These are phyloP conservation scores for Euplagia quadripunctaria DNA, from an alignment of 2,888 invertebrate species.

Conservation along the genomic window DNA sequence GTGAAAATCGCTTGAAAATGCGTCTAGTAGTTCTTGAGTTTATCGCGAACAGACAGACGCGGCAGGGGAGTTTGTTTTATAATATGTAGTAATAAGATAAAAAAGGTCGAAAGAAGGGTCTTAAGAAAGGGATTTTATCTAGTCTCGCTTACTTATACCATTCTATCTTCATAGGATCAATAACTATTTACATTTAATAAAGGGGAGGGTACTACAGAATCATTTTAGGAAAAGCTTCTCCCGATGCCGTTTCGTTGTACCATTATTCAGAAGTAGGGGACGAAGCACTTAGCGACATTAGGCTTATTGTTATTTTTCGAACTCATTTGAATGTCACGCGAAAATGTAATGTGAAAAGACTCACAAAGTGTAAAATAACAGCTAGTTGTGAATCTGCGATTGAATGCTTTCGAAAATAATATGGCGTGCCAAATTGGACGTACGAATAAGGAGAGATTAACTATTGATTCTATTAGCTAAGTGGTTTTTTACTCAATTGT, in stretches of 20 bases:
- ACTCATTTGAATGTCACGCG: slow-evolving; percentile 70
- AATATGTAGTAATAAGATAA: no score
- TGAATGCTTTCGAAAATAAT: slow-evolving; percentile 28
- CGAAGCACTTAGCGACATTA: slow-evolving; percentile 62
- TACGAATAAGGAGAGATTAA: slow-evolving; percentile 7
- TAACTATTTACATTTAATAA: slow-evolving; percentile 57
- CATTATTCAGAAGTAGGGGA: slow-evolving; percentile 67
- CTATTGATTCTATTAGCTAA: slow-evolving; percentile 1
- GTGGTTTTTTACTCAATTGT: background rate
- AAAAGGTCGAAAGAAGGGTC: background rate
- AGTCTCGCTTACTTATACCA: slow-evolving; percentile 24
- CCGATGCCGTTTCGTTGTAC: slow-evolving; percentile 63
- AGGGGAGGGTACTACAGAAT: slow-evolving; percentile 48
- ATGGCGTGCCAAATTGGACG: slow-evolving; percentile 15
- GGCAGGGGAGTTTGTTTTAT: no score
- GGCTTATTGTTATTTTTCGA: slow-evolving; percentile 70
- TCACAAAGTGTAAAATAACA: slow-evolving; percentile 27
- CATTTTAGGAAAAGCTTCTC: slow-evolving; percentile 61
- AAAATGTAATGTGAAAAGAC: slow-evolving; percentile 47
- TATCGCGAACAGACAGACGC: no score
- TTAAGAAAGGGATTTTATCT: slow-evolving; percentile 5
- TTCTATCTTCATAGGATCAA: slow-evolving; percentile 52
- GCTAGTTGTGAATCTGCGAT: slow-evolving; percentile 19
- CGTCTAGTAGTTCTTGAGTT: no score
- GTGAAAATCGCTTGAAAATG: no score